Conservation (phyloP, 2,113 vertebrate species). For the Piprites chloris region DNA sequence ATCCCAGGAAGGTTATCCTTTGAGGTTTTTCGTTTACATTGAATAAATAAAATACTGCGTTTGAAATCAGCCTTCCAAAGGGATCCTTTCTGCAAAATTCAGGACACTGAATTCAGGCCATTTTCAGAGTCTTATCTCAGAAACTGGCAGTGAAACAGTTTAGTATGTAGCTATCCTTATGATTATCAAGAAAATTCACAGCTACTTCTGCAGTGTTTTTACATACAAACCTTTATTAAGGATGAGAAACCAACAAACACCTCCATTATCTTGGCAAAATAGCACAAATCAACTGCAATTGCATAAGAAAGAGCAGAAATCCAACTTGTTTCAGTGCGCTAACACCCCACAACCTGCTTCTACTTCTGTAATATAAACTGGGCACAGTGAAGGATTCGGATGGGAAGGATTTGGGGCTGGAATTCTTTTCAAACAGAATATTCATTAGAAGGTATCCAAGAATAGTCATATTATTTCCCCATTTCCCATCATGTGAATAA, state of each 20-base stretch:
- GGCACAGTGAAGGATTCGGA: neutral
- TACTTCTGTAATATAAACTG: neutral
- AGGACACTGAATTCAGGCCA: neutral
- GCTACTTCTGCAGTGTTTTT: neutral
- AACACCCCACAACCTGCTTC: neutral
- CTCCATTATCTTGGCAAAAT: neutral
- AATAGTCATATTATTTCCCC: neutral
- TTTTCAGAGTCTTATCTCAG: neutral
- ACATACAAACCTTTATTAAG: neutral
- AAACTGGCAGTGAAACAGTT: neutral
- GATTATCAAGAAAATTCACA: neutral
- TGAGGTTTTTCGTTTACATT: neutral
- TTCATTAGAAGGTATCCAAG: neutral
- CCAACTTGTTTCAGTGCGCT: neutral
- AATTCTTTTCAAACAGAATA: neutral
- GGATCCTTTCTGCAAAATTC: neutral
- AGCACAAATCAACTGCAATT: neutral
- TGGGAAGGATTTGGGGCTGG: neutral
- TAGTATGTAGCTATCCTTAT: neutral
- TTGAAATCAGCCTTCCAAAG: neutral
- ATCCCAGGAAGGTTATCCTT: neutral
- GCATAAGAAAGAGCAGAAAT: neutral
- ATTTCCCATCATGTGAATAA: neutral
- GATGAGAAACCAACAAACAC: neutral
- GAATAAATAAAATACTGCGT: neutral